Evolutionary conservation across 2,888 invertebrate genomes (phyloP), one percentile per base, ranked within the genome.

Genomic region (Drosophila pseudotakahashii): DNA sequence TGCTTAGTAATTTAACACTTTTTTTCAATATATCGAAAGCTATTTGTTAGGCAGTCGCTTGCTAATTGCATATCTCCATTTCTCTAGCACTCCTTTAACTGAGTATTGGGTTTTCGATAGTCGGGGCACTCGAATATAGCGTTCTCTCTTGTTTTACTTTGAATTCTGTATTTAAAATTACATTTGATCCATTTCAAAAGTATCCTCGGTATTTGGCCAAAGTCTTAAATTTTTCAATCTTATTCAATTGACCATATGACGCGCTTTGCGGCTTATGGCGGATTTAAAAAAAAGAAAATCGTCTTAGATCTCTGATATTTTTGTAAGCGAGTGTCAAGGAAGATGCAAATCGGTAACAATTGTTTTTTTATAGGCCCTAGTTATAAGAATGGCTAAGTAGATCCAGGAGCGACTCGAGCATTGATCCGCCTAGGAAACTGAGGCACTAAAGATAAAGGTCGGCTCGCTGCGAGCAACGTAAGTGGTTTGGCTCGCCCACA

Each of bases 201-300:
- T 16, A 19, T 39, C 37, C 30, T n/a, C 3, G 3, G 58, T 32
- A 53, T 11, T 53, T 11, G 16, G 19, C 6, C 5, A 52, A 32
- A 39, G n/a, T 30, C 19, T 19, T 13, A 3, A 7, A 11, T 32
- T 14, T 42, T 63, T 44, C 16, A 81, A 77, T 62, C 81, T 81
- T 85, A 85, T 85, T 87, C 78, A 91, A 91, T 90, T 91, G 89
- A 89, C 83, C 90, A 72, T 88, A 83, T 89, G 91, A 91, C 90
- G 89, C 88, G 89, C 91, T 91, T 91, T 89, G 79, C 66, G 82
- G 90, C 89, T 91, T 91, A 91, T 88, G 66, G 81, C 87, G 82
- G 90, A 90, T 90, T 90, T 90, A 80, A 50, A 41, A 50, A 41
- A 19, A 34, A 63, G 44, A 54, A 78, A 88, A 88, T 82, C 86